Evolutionary conservation across 2,113 vertebrate species (phyloP), one percentile per base, ranked within the genome.

Genomic region (Ibidorhyncha struthersii): DNA sequence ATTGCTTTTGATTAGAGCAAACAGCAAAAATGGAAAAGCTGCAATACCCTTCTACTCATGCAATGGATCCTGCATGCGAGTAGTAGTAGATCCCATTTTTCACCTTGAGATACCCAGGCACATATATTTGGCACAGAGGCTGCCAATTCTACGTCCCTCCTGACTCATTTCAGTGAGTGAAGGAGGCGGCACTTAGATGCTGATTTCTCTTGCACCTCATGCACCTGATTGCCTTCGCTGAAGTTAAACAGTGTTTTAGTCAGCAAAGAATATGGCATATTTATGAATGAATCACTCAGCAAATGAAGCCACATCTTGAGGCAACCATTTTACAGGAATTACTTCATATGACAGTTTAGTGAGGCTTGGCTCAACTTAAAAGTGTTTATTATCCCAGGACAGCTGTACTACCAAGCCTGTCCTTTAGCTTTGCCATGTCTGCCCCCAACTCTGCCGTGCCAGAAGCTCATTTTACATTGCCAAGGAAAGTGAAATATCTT

Each of bases 241-340:
- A 69, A 83, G 43, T 83, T 71, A 82, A 73, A 56, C 13, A 77
- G 61, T 30, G 38, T 92, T 93, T 94, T 63, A 84, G 41, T 69
- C 84, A 85, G 73, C 27, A 30, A 69, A 85, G 82, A 77, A 66
- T 12, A 49, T 80, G 66, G 56, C 53, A 30, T 91, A 30, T 73
- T 92, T 82, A 82, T 91, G 86, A 92, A 72, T 87, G 25, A 95
- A 43, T 93, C 61, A 76, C 81, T 72, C 78, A 73, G 73, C 45
- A 88, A 80, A 90, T 67, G 62, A 79, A 93, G 36, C 7, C 49
- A 32, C 40, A 52, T 91, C 73, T 89, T 36, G 36, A 95, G 43
- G 61, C 47, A 92, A 15, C 23, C 8, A 49, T 92, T 95, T 90
- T 74, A 67, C 25, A 67, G 61, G 22, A 82, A 81, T 86, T 79